Evolutionary conservation across 2,888 invertebrate species (phyloP).

Genomic region (Elysia crispata): DNA sequence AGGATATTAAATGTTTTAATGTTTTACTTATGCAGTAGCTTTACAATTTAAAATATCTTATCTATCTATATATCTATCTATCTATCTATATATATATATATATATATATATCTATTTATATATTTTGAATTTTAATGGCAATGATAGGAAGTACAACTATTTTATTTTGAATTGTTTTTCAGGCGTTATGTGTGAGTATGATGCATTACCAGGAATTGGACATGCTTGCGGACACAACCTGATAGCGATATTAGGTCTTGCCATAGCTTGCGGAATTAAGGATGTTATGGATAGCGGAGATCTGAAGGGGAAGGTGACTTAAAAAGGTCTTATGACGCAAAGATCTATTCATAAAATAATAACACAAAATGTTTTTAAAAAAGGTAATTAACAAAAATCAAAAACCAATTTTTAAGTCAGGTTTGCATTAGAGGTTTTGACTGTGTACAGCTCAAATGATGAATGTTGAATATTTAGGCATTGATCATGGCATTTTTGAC

Average conservation of each 20-base stretch:
- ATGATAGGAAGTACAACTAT: no score
- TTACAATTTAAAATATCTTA: no score
- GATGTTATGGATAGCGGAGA: constrained; percentile 61
- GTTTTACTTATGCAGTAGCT: no score
- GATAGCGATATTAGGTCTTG: constrained; percentile 74
- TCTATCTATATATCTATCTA: no score
- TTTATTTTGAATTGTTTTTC: constrained; percentile 56
- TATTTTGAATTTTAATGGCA: no score
- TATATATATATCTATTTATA: no score
- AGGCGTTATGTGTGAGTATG: constrained; percentile 75
- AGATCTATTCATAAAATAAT: no score
- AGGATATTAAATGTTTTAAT: no score
- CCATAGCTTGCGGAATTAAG: constrained; percentile 69
- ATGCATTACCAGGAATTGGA: constrained; percentile 75
- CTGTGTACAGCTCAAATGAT: background rate
- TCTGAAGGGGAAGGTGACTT: constrained; percentile 51
- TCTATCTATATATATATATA: no score
- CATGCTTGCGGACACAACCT: constrained; percentile 77
- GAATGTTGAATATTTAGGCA: background rate
- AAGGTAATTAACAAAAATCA: background rate
- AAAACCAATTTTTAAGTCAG: background rate
- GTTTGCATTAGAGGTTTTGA: background rate
- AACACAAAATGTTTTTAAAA: no score
- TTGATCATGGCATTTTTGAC: no score
- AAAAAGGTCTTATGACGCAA: background rate